Evolutionary conservation across 23 tunicate genomes (phyloP), one percentile per base, ranked within the genome.

Genomic region (Corella eumyota): DNA sequence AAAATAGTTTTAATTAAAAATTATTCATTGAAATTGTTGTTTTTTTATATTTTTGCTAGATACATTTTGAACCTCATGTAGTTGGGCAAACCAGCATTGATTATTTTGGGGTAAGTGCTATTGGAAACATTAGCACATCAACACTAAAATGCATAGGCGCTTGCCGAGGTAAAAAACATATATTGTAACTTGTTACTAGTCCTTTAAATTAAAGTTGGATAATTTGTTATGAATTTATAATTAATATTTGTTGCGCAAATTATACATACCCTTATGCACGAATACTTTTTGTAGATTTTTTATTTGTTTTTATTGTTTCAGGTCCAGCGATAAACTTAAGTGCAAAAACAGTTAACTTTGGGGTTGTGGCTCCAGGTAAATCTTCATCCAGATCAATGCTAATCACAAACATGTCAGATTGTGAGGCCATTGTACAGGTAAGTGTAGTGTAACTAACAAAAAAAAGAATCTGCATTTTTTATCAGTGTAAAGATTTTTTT

Each of bases 371-470:
- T 4, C 50, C 70, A 20, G 66, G 45, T 25, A 51, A 60, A 13
- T 53, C 66, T 22, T 67, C 71, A 5, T 44, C 51, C n/a, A 54
- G 63, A 38, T 64, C 77, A 6, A 51, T 82, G 13, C 56, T 61
- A 32, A 54, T 82, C 33, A 25, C 27, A 27, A 82, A 82, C 34
- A 24, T 74, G 23, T 62, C 78, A 15, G 27, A 38, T 25, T 60
- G 76, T 55, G 67, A 61, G 11, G 92, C 92, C 17, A 23, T 67
- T 23, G 74, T 46, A 61, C 92, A 82, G 76, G 92, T 75, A 65
- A 4, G 25, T 40, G 48, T 11, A 40, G n/a, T n/a, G n/a, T n/a
- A n/a, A n/a, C n/a, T n/a, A n/a, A n/a, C n/a, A n/a, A n/a, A n/a
- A n/a, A n/a, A n/a, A n/a, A n/a, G n/a, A n/a, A n/a, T n/a, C n/a